These are phyloP conservation scores for Molossus alvarezi DNA, from an alignment of 2,797 vertebrate species.

Conservation along the genomic window DNA sequence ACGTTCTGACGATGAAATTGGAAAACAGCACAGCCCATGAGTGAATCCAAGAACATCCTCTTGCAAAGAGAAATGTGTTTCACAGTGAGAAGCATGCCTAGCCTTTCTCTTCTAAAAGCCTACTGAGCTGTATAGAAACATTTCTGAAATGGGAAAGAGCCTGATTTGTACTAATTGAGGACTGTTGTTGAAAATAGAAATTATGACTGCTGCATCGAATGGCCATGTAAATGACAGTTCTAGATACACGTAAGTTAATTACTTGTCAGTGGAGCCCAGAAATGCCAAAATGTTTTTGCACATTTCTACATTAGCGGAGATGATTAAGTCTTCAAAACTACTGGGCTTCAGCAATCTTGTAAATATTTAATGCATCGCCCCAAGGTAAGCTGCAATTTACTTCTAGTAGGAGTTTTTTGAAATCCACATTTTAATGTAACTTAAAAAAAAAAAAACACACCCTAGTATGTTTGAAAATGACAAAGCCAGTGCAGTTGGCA, in stretches of 20 bases:
- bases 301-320: not conserved
- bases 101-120: constrained; percentile 37
- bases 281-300: not conserved
- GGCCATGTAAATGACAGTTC: constrained; percentile 56
- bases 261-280: not conserved
- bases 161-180: not conserved
- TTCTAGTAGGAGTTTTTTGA: constrained; percentile 40
- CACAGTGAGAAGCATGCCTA: not conserved
- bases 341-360: not conserved
- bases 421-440: constrained; percentile 46
- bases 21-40: not conserved
- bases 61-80: constrained; percentile 47
- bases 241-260: not conserved
- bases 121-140: constrained; percentile 55
- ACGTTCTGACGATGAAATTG: not conserved
- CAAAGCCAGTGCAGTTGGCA: not conserved
- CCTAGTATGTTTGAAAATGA: constrained; percentile 7
- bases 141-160: not conserved
- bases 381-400: constrained; percentile 29
- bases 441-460: not conserved
- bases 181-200: constrained; percentile 46
- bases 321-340: constrained; percentile 58
- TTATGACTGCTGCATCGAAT: not conserved
- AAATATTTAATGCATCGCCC: constrained; percentile 61
- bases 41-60: not conserved